Base-by-base conservation (phyloP, 1,140 invertebrate genomes). In the Penaeus indicus region DNA sequence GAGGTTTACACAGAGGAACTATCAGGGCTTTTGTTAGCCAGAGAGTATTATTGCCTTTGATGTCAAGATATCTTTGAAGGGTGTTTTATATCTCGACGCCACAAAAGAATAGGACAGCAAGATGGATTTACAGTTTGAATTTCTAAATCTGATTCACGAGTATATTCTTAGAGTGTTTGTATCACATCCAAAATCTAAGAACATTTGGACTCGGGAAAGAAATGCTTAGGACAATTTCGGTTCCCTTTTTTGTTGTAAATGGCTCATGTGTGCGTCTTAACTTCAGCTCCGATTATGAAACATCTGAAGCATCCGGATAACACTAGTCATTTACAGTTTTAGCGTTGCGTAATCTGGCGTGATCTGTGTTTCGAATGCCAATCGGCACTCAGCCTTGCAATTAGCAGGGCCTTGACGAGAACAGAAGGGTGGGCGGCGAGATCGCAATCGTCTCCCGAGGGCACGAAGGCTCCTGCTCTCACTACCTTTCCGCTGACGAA, bases 1-100 rank as follows among this genome's bases (percentile, higher is more conserved):
- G 62, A 1, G 80, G 32, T 63, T 16, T 84, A 84, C 80, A 83
- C 27, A 78, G 85, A 88, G 11, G 86, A 32, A 84, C 77, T 47
- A 84, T 84, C 86, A 77, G 67, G 54, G 1, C 80, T 54, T 88
- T 87, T 75, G 64, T 84, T 19, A 18, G 13, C 69, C 22, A 63
- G 47, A 84, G 27, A 78, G 63, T 88, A 84, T 78, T 84, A 84
- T 78, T 88, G 72, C 64, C 62, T 63, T 80, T 84, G 81, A 88
- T 84, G 81, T 47, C 72, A n/a, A 42, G 69, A 88, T 84, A 84
- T 80, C 42, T 42, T 67, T 63, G n/a, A 64, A 13, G 32, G 62
- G 61, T 79, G 67, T 84, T 79, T 88, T 78, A 84, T 62, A 83
- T 88, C 85, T 47, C 27, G 60, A 54, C 42, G 19, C 32, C 42